Percentiles rank a stretch among this genome's conserved stretches.
phyloP scores from a whole-genome alignment of 2,113 vertebrate species.

The Spea bombifrons region DNA sequence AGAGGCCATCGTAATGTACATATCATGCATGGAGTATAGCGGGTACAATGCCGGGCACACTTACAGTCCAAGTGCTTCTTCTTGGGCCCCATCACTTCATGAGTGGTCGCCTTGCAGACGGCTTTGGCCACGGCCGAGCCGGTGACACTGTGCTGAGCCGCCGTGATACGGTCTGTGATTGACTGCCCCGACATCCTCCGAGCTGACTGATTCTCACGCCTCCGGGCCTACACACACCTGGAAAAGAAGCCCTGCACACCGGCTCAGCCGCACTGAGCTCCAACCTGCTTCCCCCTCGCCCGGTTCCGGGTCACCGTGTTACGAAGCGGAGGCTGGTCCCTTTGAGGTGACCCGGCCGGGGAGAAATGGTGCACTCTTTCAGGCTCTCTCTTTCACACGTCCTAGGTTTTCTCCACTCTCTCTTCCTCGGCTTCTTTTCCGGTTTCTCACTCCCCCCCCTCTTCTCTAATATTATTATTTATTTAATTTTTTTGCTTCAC shows the following conservation, averaged over 20 bases:
- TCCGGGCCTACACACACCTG: background rate
- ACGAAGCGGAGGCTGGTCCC: background rate
- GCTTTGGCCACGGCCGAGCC: constrained; percentile 81
- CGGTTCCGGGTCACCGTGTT: background rate
- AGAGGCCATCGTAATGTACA: too few relatives aligned
- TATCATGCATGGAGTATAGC: background rate
- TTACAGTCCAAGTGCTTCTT: constrained; percentile 91
- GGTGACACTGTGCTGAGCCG: constrained; percentile 84
- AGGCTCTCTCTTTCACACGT: background rate
- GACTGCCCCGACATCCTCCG: constrained; percentile 79
- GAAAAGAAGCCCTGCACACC: too few relatives aligned
- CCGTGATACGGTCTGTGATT: constrained; percentile 81
- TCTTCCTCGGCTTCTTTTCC: background rate
- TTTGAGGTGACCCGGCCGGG: background rate
- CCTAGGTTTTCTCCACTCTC: background rate
- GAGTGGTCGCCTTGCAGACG: constrained; percentile 86
- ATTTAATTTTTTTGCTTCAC: constrained; percentile 50
- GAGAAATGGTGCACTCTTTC: background rate
- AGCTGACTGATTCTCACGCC: background rate
- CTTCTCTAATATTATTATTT: constrained; percentile 2
- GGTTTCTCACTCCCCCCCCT: constrained; percentile 8
- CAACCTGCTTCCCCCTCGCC: background rate
- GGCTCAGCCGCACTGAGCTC: background rate
- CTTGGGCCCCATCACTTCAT: constrained; percentile 88
- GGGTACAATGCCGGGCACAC: constrained; percentile 49